Percentiles rank a stretch among this genome's conserved stretches.
Evolutionary conservation across 2,113 vertebrate species (phyloP).

Genomic region (Seriola quinqueradiata): DNA sequence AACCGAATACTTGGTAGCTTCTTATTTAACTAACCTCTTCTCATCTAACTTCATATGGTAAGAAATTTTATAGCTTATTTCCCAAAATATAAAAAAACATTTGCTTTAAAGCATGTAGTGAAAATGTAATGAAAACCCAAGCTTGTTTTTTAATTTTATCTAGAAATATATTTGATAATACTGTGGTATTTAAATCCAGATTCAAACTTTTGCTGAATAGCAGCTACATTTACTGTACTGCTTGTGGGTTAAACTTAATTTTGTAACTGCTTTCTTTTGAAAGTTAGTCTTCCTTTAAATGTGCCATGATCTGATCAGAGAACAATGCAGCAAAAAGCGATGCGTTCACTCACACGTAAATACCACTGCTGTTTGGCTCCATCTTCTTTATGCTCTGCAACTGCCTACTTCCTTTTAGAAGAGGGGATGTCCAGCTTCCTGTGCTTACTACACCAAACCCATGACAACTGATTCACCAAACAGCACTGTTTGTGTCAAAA

Average conservation of each 20-base stretch:
- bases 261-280: neutral
- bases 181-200: no score
- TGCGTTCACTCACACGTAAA: slow-evolving; percentile 2
- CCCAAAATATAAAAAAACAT: no score
- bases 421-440: slow-evolving; percentile 81
- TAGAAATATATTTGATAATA: neutral
- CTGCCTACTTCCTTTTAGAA: slow-evolving; percentile 70
- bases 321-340: neutral
- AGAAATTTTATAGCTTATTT: no score
- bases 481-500: slow-evolving; percentile 46
- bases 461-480: slow-evolving; percentile 67
- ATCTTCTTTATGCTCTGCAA: slow-evolving; percentile 58
- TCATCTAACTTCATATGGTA: no score
- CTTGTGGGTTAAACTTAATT: neutral
- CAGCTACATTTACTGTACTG: no score
- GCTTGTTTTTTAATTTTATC: neutral
- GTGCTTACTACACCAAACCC: slow-evolving; percentile 62
- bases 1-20: neutral
- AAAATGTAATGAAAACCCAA: neutral
- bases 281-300: neutral
- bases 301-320: neutral
- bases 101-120: no score
- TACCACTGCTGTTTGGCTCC: slow-evolving; percentile 25
- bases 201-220: no score
- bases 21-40: no score